Evolutionary conservation across 2,888 invertebrate species (phyloP), one percentile per base, ranked within the genome.

Genomic region (Eupithecia dodoneata): DNA sequence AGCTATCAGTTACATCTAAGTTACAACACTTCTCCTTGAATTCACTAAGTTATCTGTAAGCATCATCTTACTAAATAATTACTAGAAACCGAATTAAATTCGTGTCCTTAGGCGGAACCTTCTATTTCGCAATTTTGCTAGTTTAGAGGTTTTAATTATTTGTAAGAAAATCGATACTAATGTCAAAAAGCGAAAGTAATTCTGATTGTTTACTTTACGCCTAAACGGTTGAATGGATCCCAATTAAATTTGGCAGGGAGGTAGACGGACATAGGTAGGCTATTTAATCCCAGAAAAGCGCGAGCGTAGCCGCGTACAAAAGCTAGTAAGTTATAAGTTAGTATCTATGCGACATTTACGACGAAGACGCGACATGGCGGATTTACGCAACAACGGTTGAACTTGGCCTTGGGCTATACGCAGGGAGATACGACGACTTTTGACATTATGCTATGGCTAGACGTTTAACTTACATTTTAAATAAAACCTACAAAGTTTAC

Each of bases 41-140:
- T 67, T 2, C 4, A 15, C 67, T 6, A 44, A 67, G 9, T 67
- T 65, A 41, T 44, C 7, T 1, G 9, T 42, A 67, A 44, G 15
- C 3, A 67, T 44, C 67, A 15, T 44, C 42, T 15, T 67, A 42
- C 66, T 7, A 59, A 67, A 44, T 67, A 15, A 9, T 67, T 6
- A n/a, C 42, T 44, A 67, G 67, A 67, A 15, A 67, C 42, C 67
- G 66, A 15, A 66, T 66, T 42, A 42, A 44, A 66, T 44, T 7
- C 41, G 44, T 67, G 77, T 76, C 73, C 74, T 76, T 69, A 69
- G 72, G 70, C 18, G 59, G 18, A 9, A 59, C 59, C 59, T 59
- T 18, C 44, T 74, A 30, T 78, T 76, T 67, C 65, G 49, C 65
- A 75, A 79, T 18, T 73, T 44, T 63, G 30, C 12, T 65, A 41